These are phyloP conservation scores for Sarcoramphus papa DNA, from an alignment of 2,797 vertebrate genomes.

Conservation along the genomic window DNA sequence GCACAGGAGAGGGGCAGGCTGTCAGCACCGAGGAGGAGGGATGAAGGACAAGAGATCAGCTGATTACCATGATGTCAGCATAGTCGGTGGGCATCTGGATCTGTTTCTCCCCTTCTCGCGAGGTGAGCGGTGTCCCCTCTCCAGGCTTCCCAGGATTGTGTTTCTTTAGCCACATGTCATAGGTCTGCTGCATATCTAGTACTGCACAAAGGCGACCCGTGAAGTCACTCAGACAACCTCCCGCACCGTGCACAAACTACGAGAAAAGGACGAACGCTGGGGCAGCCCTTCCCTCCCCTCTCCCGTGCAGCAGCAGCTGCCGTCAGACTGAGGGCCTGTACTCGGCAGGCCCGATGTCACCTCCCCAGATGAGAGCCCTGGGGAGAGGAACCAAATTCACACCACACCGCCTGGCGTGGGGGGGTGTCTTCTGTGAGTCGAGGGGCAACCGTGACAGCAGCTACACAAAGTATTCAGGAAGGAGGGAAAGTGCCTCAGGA, in stretches of 20 bases:
- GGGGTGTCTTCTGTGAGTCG: not conserved
- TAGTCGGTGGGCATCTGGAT: constrained; percentile 95
- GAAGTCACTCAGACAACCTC: not conserved
- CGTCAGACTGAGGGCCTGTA: not conserved
- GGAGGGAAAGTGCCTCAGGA: not conserved
- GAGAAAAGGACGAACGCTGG: not conserved
- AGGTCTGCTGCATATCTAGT: constrained; percentile 89
- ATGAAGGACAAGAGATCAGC: not conserved
- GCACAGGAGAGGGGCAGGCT: not conserved
- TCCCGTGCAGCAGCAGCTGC: not conserved
- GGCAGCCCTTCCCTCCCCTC: not conserved
- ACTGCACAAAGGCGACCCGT: constrained; percentile 64
- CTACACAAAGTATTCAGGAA: not conserved
- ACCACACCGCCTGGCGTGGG: not conserved
- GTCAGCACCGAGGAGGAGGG: not conserved
- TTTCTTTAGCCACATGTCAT: constrained; percentile 85
- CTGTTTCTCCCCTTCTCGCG: constrained; percentile 82
- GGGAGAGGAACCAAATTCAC: not conserved
- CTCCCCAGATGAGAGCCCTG: not conserved
- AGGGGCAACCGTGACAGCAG: not conserved
- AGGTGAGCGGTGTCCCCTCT: constrained; percentile 70
- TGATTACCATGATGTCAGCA: constrained; percentile 85
- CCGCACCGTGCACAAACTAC: not conserved
- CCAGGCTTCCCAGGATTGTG: constrained; percentile 76
- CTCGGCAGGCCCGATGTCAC: not conserved